A percentile compares a stretch with the other conserved stretches of the same genome.
Evolutionary conservation across 2,888 invertebrate genomes (phyloP).

Genomic region (Tinea pellionella): DNA sequence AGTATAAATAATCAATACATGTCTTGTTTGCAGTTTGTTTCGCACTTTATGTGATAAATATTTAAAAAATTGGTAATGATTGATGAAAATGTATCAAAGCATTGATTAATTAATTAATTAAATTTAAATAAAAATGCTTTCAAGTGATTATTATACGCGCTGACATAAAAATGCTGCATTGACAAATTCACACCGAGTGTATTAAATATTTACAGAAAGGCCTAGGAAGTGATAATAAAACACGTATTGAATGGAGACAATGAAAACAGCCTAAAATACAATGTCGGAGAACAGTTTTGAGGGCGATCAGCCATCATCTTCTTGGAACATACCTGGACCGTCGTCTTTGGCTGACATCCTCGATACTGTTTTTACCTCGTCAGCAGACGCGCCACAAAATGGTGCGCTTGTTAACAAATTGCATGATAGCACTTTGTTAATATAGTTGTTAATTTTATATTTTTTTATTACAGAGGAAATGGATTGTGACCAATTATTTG

Average conservation of each 20-base stretch:
- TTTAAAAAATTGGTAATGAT: neutral
- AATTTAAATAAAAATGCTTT: neutral
- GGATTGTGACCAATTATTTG: slow-evolving; percentile 74
- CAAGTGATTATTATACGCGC: neutral
- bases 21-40: neutral
- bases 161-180: neutral
- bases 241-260: neutral
- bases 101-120: neutral
- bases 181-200: neutral
- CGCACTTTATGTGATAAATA: neutral
- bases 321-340: slow-evolving; percentile 58
- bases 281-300: slow-evolving; percentile 56
- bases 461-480: slow-evolving; percentile 63
- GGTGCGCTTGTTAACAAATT: slow-evolving; percentile 18
- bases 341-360: slow-evolving; percentile 73
- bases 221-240: neutral
- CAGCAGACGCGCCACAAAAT: slow-evolving; percentile 15
- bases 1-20: neutral
- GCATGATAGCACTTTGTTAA: neutral
- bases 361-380: slow-evolving; percentile 72
- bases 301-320: slow-evolving; percentile 43
- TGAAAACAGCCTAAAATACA: slow-evolving; percentile 20
- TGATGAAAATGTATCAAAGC: neutral
- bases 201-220: neutral
- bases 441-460: neutral